Conservation (phyloP, 2,797 vertebrate species). For the Silurus lanzhouensis region DNA sequence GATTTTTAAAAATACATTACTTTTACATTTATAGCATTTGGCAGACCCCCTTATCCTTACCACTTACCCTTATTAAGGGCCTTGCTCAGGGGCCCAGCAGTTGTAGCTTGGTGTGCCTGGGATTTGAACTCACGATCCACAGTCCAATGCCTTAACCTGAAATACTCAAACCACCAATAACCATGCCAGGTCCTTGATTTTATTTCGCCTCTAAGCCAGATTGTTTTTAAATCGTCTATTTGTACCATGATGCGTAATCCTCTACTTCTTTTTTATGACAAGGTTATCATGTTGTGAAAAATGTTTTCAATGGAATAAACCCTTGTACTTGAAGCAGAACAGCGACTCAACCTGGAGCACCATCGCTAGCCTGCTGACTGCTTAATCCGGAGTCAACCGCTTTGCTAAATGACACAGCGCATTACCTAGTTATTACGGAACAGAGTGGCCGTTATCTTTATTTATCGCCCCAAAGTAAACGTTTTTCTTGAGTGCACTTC, state of each 20-base stretch:
- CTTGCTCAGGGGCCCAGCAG: no score
- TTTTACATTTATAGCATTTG: no score
- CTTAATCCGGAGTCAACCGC: slow-evolving; percentile 48
- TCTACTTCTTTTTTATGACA: not conserved
- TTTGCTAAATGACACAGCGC: slow-evolving; percentile 44
- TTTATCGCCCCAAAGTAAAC: slow-evolving; percentile 27
- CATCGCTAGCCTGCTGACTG: not conserved
- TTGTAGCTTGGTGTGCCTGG: no score
- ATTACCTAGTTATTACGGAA: slow-evolving; percentile 30
- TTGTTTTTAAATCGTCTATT: not conserved
- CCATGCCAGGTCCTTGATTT: not conserved
- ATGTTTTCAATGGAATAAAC: not conserved
- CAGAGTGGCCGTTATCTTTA: slow-evolving; percentile 29
- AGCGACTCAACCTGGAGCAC: not conserved
- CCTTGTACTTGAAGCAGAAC: not conserved
- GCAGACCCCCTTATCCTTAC: no score
- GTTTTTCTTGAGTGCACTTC: slow-evolving; percentile 26
- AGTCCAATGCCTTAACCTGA: no score
- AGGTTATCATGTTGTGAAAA: not conserved
- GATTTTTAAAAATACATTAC: no score
- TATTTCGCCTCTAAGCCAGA: not conserved
- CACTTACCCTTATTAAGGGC: no score
- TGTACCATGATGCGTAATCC: not conserved
- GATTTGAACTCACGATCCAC: no score
- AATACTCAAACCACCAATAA: not conserved